These are phyloP conservation scores for Ophiothrix spiculata DNA, from an alignment of 35 echinoderm and acorn worm species.

Conservation along the genomic window DNA sequence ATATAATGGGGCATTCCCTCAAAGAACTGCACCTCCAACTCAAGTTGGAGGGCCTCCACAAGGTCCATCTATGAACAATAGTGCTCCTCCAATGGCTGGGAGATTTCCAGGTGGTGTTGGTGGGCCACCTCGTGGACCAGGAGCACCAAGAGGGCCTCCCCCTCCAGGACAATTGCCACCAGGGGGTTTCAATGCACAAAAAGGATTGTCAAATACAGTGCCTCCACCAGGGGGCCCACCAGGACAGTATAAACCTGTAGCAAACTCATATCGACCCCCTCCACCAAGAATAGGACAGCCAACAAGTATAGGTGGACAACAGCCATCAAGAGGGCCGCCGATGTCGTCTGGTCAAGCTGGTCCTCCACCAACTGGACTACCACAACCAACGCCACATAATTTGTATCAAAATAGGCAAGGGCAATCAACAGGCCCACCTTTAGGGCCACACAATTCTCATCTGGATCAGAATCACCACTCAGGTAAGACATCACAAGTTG, in stretches of 20 bases:
- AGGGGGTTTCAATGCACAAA: neutral
- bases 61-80: neutral
- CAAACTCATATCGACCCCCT: neutral
- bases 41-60: neutral
- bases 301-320: neutral
- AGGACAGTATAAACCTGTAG: neutral
- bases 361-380: neutral
- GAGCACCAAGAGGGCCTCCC: neutral
- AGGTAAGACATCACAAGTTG: too few relatives aligned
- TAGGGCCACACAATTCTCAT: slow-evolving; percentile 19
- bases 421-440: slow-evolving; percentile 9
- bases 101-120: neutral
- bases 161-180: slow-evolving; percentile 18
- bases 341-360: neutral
- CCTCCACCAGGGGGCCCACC: slow-evolving; percentile 29
- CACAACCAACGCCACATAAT: neutral
- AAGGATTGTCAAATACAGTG: slow-evolving; percentile 2
- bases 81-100: slow-evolving; percentile 22
- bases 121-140: neutral
- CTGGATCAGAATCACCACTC: slow-evolving; percentile 6
- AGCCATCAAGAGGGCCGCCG: neutral
- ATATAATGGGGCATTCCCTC: neutral
- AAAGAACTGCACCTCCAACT: neutral
- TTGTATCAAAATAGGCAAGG: slow-evolving; percentile 30
- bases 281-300: neutral